Evolutionary conservation across 2,888 invertebrate species (phyloP).

Genomic region (Stictocephala bisonia): DNA sequence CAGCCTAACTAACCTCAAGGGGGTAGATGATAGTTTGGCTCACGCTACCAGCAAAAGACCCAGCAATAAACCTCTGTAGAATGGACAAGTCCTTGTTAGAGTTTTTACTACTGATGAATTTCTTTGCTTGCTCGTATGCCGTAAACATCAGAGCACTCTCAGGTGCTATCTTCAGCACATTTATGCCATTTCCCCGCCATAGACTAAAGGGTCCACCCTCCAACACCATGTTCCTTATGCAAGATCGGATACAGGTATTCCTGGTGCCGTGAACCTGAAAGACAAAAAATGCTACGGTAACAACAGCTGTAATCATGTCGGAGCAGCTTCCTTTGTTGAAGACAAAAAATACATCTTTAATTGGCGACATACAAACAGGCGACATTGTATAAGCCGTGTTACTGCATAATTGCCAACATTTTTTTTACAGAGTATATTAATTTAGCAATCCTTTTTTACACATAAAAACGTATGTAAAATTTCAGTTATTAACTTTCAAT

Average conservation of each 20-base stretch:
- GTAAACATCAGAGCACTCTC: conserved; percentile 99
- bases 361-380: too few species aligned
- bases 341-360: too few species aligned
- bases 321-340: too few species aligned
- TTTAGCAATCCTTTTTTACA: too few species aligned
- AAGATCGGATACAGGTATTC: conserved; percentile 63
- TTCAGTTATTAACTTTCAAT: too few species aligned
- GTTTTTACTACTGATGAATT: conserved; percentile 46
- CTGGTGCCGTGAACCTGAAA: conserved; percentile 92
- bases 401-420: too few species aligned
- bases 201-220: conserved; percentile 93
- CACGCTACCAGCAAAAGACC: conserved; percentile 94
- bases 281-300: too few species aligned
- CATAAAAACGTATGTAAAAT: too few species aligned
- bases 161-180: conserved; percentile 98
- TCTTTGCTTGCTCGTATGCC: conserved; percentile 96
- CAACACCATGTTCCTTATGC: conserved; percentile 86
- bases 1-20: conserved; percentile 75
- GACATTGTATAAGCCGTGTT: too few species aligned
- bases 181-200: conserved; percentile 99
- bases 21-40: conserved; percentile 98
- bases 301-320: too few species aligned
- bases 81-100: conserved; percentile 72
- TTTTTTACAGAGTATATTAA: too few species aligned
- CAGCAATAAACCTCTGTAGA: conserved; percentile 92